Base-by-base conservation (phyloP, 2,888 invertebrate species). In the Thera britannica region DNA sequence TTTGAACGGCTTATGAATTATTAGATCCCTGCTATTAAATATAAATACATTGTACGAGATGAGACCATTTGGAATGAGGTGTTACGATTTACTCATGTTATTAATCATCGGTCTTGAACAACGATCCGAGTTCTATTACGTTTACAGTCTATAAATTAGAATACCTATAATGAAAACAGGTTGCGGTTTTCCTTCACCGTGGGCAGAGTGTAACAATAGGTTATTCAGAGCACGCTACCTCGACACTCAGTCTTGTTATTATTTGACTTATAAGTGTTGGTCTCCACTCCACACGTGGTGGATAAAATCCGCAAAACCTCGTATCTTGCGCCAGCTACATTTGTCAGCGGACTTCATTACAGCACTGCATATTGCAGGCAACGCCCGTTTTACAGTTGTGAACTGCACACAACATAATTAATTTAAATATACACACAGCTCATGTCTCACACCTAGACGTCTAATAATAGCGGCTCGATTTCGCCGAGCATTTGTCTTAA, bases 381-480 rank as follows among this genome's bases (percentile, higher is more conserved):
- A 68, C 62, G 68, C 63, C 67, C 74, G 70, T 63, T 65, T 67
- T 66, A 62, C 64, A 70, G 56, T 36, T 61, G 61, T 67, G 65
- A 70, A 71, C 66, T 72, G 72, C 70, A 71, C 67, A 63, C 69
- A 71, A 66, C 73, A 76, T 75, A 73, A 81, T 78, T 79, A 79
- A 77, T 78, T 77, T 77, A 74, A 77, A 77, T 77, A 76, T 77
- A 79, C 75, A 64, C 73, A 67, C 74, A 66, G 71, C 74, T 72
- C 65, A 59, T 61, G 70, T 65, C 75, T 77, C 75, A 80, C 79
- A 75, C 76, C 74, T 74, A 74, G 75, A 67, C 72, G 65, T 68
- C 77, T 78, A 77, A 76, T 76, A 75, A 79, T 77, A 81, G 78
- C 59, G 63, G 74, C 74, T 74, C 74, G 72, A 68, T 70, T 70